Evolutionary conservation across 2,888 invertebrate species (phyloP), one percentile per base, ranked within the genome.

Genomic region (Rotaria macrura): DNA sequence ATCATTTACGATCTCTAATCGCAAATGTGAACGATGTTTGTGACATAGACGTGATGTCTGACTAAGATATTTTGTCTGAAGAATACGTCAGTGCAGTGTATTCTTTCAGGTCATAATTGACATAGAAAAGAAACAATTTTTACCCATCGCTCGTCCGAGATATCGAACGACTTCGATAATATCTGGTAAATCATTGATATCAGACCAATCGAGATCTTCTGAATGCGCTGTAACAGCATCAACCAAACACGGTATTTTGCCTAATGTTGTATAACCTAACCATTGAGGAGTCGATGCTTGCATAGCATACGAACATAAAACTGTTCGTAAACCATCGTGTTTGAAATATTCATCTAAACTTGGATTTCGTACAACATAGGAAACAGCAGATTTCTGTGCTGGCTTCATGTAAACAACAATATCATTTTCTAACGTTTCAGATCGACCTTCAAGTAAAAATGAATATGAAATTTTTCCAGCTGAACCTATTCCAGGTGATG

Each of bases 251-350:
- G 79, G 79, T 2, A 43, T 43, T 43, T 23, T 25, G 25, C 43
- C 79, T 79, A 79, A 43, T 79, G 79, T 79, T 79, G 79, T 79
- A 43, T 79, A 79, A 79, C 79, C 79, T 43, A 79, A 43, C 79
- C 79, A 79, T 79, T 43, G 43, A 14, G 79, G 79, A n/a, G 43
- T 43, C 2, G 40, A 43, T 43, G 79, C 79, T 79, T 79, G 79
- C 79, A 79, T 79, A 25, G 79, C 79, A 79, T 79, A 79, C 20
- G 79, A 79, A 43, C 79, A 79, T 43, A 79, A 43, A 43, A 79
- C 79, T n/a, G 79, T 79, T 10, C 79, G 79, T 79, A 79, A 79
- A n/a, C 79, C 79, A 43, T 79, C 79, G 43, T 79, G 79, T 79
- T 43, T 43, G 14, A 79, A 79, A 79, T 79, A 79, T 79, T 79